A percentile compares a stretch with the other conserved stretches of the same genome.
These are phyloP conservation scores for Caenorhabditis inopinata DNA, from an alignment of 1,140 invertebrate genomes.

Conservation along the genomic window DNA sequence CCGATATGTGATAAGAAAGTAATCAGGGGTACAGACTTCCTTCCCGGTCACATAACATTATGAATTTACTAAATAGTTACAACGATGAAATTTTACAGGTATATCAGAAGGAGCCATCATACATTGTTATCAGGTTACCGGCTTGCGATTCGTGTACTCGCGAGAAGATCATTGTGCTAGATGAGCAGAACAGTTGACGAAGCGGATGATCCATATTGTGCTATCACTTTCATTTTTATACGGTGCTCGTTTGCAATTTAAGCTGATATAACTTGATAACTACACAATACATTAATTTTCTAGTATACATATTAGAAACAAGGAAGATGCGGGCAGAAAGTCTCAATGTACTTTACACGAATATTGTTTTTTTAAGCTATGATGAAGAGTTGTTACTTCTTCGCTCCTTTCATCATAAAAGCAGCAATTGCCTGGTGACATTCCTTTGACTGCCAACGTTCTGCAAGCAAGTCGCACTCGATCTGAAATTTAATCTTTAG, in stretches of 20 bases:
- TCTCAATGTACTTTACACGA: not conserved
- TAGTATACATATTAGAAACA: not conserved
- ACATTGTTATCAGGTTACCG: conserved; percentile 48
- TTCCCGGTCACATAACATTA: too few relatives aligned
- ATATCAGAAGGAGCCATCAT: conserved; percentile 45
- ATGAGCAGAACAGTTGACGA: conserved; percentile 18
- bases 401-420: conserved; percentile 66
- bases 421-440: conserved; percentile 70
- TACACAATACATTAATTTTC: not conserved
- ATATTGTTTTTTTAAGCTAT: not conserved
- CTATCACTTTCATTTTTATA: too few relatives aligned
- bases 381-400: not conserved
- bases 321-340: not conserved
- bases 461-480: conserved; percentile 71
- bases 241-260: too few relatives aligned
- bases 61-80: not conserved
- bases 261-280: too few relatives aligned
- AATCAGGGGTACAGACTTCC: too few relatives aligned
- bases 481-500: conserved; percentile 12
- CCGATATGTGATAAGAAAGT: conserved; percentile 46
- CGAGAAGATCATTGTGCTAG: conserved; percentile 44
- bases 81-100: conserved; percentile 33
- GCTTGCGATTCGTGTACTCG: conserved; percentile 46
- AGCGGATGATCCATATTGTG: too few relatives aligned
- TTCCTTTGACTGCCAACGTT: conserved; percentile 73